These are phyloP conservation scores for Drosophila arawakana DNA, from an alignment of 1,140 invertebrate species.

Conservation along the genomic window DNA sequence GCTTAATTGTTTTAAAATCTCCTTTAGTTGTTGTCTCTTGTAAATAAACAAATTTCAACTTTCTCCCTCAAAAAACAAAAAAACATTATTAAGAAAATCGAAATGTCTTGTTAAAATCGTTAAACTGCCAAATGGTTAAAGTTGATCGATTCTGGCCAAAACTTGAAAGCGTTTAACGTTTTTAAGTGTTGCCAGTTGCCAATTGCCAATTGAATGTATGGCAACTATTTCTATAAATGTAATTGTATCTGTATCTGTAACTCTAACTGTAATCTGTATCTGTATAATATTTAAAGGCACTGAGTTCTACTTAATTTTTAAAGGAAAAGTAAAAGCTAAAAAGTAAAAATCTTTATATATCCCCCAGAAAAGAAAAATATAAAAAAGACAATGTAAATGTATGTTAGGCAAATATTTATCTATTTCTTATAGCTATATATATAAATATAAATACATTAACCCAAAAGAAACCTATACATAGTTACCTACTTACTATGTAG, in stretches of 20 bases:
- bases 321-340: constrained; percentile 39
- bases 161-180: constrained; percentile 51
- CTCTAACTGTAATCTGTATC: constrained; percentile 11
- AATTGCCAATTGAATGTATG: constrained; percentile 9
- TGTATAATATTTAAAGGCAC: constrained; percentile 80
- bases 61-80: constrained; percentile 50
- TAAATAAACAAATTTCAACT: constrained; percentile 71
- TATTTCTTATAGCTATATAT: constrained; percentile 65
- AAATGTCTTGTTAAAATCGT: constrained; percentile 22
- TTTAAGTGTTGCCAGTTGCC: constrained; percentile 31
- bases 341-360: constrained; percentile 37
- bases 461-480: constrained; percentile 34
- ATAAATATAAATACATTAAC: constrained; percentile 29
- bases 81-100: constrained; percentile 47
- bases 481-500: constrained; percentile 21
- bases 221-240: constrained; percentile 30
- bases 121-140: constrained; percentile 8
- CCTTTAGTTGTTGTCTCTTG: constrained; percentile 71
- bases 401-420: constrained; percentile 73
- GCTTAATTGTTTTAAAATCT: constrained; percentile 72
- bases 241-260: constrained; percentile 38
- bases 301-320: constrained; percentile 83
- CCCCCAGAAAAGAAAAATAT: constrained; percentile 10
- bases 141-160: constrained; percentile 7
- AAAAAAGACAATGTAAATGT: constrained; percentile 65